Evolutionary conservation across 2,888 invertebrate species (phyloP), one percentile per base, ranked within the genome.

Genomic region (Gymnocheta viridis): DNA sequence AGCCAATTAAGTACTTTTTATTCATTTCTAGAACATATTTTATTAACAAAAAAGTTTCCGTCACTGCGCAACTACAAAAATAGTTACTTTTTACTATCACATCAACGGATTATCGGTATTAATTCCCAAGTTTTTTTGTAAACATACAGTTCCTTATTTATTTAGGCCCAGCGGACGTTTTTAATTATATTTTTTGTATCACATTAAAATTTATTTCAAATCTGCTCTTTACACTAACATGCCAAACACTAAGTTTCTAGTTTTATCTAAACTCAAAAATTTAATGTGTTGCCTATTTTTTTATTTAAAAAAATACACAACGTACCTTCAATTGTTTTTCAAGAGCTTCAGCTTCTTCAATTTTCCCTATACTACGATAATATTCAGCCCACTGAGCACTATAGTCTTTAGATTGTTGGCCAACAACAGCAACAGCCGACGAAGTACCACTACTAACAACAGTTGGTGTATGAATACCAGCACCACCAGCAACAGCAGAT

Each of bases 361-460:
- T 93, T 94, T 98, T 98, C 83, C 99, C 99, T 89, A 98, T 96
- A 91, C 96, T 96, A 91, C 98, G 94, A 93, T 99, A 99, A 94
- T 99, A 99, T 92, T 98, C 98, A 7, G 98, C 98, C 99, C 99
- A 99, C 91, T 98, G 98, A 82, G 97, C 97, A 92, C 98, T 98
- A 93, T 98, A 99, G 93, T 99, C 99, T 1, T 96, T 95, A 12
- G 88, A 84, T 47, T 87, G 87, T 35, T 86, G 88, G 32, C 87
- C 86, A 81, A 85, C 82, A 66, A 82, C 77, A 76, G 84, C 27
- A 62, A 82, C 87, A 84, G 89, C 86, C 74, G 86, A 88, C 81
- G 82, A 87, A 58, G 62, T 74, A 83, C 74, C 79, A 83, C 74
- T 74, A 82, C 51, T 79, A 69, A 74, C 62, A 74, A 62, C 69